Evolutionary conservation across 2,113 vertebrate genomes (phyloP).

Genomic region (Gasterosteus aculeatus): DNA sequence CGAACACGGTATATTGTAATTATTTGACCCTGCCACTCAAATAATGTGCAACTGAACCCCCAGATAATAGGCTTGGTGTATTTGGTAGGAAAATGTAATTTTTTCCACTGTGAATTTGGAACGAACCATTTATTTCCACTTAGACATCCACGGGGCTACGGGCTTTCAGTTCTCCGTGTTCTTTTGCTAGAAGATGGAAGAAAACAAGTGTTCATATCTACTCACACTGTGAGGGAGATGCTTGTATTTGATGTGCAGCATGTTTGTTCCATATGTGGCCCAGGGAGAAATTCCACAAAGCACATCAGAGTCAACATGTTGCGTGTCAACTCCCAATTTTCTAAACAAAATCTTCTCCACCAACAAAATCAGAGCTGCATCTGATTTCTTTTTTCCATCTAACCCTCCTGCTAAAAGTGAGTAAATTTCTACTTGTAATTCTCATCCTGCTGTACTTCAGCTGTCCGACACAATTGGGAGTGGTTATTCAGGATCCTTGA

Average conservation of each 20-base stretch:
- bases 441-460: constrained; percentile 38
- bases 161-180: neutral
- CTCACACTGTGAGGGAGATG: neutral
- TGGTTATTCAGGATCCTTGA: constrained; percentile 58
- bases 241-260: constrained; percentile 2
- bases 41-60: too few relatives aligned
- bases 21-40: too few relatives aligned
- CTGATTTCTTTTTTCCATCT: constrained; percentile 6
- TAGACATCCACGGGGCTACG: neutral
- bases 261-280: constrained; percentile 1
- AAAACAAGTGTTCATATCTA: neutral
- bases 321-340: neutral
- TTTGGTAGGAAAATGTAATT: neutral
- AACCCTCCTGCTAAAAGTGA: constrained; percentile 22
- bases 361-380: neutral
- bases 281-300: constrained; percentile 4
- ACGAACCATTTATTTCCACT: neutral
- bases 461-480: constrained; percentile 54
- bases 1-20: too few relatives aligned
- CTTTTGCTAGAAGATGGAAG: neutral
- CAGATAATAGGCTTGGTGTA: neutral
- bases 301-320: neutral
- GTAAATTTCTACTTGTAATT: constrained; percentile 27
- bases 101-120: neutral
- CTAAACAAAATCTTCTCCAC: neutral